Evolutionary conservation across 2,113 vertebrate genomes (phyloP).

Genomic region (Eleginops maclovinus): DNA sequence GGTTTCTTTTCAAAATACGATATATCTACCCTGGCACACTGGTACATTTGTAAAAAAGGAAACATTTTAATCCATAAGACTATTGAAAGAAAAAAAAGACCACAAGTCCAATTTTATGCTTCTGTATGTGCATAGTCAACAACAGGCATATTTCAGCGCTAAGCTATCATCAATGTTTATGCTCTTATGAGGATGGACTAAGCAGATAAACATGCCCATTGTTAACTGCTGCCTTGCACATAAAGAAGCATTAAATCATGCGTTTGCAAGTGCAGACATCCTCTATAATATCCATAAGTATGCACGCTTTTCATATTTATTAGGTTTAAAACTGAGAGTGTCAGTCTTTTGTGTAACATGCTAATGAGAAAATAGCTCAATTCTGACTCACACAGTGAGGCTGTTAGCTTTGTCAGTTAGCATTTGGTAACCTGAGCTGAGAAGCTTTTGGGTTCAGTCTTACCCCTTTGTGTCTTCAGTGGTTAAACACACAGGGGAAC

Average conservation of each 20-base stretch:
- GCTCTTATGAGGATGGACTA: constrained; percentile 35
- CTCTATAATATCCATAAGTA: constrained; percentile 42
- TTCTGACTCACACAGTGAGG: constrained; percentile 23
- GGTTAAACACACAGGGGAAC: constrained; percentile 20
- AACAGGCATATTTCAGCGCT: constrained; percentile 39
- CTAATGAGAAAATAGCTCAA: constrained; percentile 51
- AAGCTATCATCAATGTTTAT: constrained; percentile 57
- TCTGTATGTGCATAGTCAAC: constrained; percentile 24
- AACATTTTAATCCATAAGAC: constrained; percentile 28
- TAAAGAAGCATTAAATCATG: constrained; percentile 53
- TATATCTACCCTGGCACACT: constrained; percentile 14
- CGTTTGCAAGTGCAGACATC: constrained; percentile 44
- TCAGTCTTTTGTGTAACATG: constrained; percentile 52
- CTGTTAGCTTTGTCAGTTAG: constrained; percentile 24
- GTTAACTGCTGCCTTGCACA: constrained; percentile 36
- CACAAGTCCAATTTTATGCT: constrained; percentile 38
- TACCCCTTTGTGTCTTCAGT: neutral
- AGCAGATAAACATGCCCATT: constrained; percentile 43
- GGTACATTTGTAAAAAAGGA: constrained; percentile 33
- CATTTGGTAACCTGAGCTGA: constrained; percentile 17
- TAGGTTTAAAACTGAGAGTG: constrained; percentile 39
- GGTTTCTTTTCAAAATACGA: constrained; percentile 19
- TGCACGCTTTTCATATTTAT: constrained; percentile 66
- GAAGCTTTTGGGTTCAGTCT: constrained; percentile 15
- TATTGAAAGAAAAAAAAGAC: constrained; percentile 31